Percentiles rank a stretch among this genome's conserved stretches.
Conservation (phyloP, 2,888 invertebrate species). For the Esperia sulphurella region DNA sequence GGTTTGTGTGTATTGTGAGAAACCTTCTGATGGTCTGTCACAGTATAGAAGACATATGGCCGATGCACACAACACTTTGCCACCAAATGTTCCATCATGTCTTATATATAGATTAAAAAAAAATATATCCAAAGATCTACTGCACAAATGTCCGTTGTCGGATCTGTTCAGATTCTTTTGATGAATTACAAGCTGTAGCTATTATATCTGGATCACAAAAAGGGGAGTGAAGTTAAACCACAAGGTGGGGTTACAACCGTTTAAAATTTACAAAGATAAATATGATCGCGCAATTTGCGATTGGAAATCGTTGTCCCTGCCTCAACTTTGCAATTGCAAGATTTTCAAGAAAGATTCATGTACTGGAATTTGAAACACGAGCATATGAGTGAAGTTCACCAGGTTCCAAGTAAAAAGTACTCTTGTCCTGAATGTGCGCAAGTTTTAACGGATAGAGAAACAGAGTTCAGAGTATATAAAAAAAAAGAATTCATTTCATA, state of each 20-base stretch:
- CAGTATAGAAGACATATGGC: slow-evolving; percentile 48
- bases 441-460: slow-evolving; percentile 46
- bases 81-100: slow-evolving; percentile 35
- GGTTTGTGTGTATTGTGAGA: slow-evolving; percentile 53
- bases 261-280: slow-evolving; percentile 48
- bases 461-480: slow-evolving; percentile 44
- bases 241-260: slow-evolving; percentile 57
- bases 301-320: slow-evolving; percentile 38
- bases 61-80: slow-evolving; percentile 38
- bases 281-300: slow-evolving; percentile 52
- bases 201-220: slow-evolving; percentile 51
- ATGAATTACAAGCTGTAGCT: slow-evolving; percentile 43
- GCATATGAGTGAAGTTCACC: slow-evolving; percentile 50
- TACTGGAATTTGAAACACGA: slow-evolving; percentile 49
- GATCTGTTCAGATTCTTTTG: slow-evolving; percentile 38
- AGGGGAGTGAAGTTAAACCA: slow-evolving; percentile 37
- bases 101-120: no score
- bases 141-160: slow-evolving; percentile 57
- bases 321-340: slow-evolving; percentile 43
- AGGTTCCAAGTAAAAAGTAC: slow-evolving; percentile 40
- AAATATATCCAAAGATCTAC: slow-evolving; percentile 61
- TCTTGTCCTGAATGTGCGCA: slow-evolving; percentile 54
- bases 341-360: slow-evolving; percentile 54
- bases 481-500: slow-evolving; percentile 53
- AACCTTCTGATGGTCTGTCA: slow-evolving; percentile 38